These are phyloP conservation scores for Phengaris arion DNA, from an alignment of 2,888 invertebrate species.

Conservation along the genomic window DNA sequence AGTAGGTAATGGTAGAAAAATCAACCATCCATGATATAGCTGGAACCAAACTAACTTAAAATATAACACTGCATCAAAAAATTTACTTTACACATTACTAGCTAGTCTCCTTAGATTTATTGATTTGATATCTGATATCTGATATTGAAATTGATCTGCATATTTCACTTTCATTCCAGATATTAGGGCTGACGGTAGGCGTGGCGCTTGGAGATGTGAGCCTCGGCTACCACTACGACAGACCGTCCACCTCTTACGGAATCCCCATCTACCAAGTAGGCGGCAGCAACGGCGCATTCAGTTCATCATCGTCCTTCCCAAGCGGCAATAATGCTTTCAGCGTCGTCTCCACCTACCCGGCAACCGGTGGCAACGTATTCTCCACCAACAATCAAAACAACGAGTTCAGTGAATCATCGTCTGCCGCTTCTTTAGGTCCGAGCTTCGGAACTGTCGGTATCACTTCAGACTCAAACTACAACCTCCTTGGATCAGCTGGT, in stretches of 20 bases:
- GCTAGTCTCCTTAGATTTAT: no score
- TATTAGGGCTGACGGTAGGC: slow-evolving; percentile 52
- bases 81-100: no score
- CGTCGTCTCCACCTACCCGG: slow-evolving; percentile 26
- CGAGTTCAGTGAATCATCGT: background rate
- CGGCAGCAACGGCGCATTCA: slow-evolving; percentile 36
- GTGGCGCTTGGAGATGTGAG: slow-evolving; percentile 60
- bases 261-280: slow-evolving; percentile 55
- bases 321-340: slow-evolving; percentile 35
- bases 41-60: no score
- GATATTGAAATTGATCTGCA: no score
- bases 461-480: slow-evolving; percentile 19
- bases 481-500: slow-evolving; percentile 28
- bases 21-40: no score
- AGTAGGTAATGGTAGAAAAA: no score
- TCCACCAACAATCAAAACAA: slow-evolving; percentile 18
- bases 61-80: no score
- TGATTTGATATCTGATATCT: no score
- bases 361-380: slow-evolving; percentile 28
- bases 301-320: slow-evolving; percentile 21
- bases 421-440: background rate
- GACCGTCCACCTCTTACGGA: slow-evolving; percentile 66
- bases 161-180: slow-evolving; percentile 50
- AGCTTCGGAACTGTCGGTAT: background rate
- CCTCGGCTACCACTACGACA: slow-evolving; percentile 65